Conservation (phyloP, 2,113 vertebrate genomes). For the Hippocampus barbouri region DNA sequence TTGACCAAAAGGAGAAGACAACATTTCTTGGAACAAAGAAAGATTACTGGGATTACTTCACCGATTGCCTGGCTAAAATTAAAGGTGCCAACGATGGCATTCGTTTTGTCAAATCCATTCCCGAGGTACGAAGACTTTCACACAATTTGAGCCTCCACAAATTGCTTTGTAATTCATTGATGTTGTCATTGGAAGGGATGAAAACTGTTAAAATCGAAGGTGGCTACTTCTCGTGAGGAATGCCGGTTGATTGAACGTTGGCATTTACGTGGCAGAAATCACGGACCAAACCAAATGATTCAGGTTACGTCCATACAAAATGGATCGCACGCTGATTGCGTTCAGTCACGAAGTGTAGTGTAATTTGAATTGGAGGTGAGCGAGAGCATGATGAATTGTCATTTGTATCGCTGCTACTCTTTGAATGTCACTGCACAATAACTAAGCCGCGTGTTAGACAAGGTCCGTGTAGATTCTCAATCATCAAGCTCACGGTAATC, state of each 20-base stretch:
- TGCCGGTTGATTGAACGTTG: neutral
- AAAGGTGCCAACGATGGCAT: constrained; percentile 96
- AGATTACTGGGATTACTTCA: constrained; percentile 98
- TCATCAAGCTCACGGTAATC: neutral
- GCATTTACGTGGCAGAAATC: neutral
- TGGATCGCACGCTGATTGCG: no score
- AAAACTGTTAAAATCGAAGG: neutral
- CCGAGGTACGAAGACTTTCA: constrained; percentile 76
- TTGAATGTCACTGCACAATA: neutral
- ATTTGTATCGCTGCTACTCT: neutral
- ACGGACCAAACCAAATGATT: neutral
- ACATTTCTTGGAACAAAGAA: constrained; percentile 87
- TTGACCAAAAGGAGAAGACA: constrained; percentile 91
- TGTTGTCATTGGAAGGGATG: neutral
- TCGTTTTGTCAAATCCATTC: constrained; percentile 92
- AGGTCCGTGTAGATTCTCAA: neutral
- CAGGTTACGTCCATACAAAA: neutral
- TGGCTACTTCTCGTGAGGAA: neutral
- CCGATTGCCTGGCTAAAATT: constrained; percentile 86
- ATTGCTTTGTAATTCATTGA: neutral
- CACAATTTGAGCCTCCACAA: neutral
- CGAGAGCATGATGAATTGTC: neutral
- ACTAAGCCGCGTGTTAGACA: neutral
- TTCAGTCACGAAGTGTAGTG: neutral
- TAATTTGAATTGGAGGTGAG: neutral